Evolutionary conservation across 2,113 vertebrate genomes (phyloP).

Genomic region (sheep (Ovis aries)): ARS-UI_Ramb_v3.0 NC_056061.1:51203001-51203500

Average conservation of each 20-base stretch:
- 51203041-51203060: not conserved
- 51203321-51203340: not conserved
- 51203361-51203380: not conserved
- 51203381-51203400: not conserved
- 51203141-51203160: not conserved
- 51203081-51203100: not conserved
- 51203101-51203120: not conserved
- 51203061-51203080: not conserved
- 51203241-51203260: not conserved
- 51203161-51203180: not conserved
- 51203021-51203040: too few relatives aligned
- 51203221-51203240: not conserved
- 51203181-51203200: not conserved
- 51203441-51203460: not conserved
- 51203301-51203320: not conserved
- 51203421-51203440: not conserved
- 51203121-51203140: not conserved
- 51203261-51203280: slow-evolving; percentile 3
- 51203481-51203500: not conserved
- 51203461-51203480: not conserved
- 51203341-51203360: not conserved
- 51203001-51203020: not conserved
- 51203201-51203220: not conserved
- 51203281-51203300: not conserved
- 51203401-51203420: not conserved